Evolutionary conservation across 2,113 vertebrate genomes (phyloP).

Genomic region (Notarius lentiginosus): DNA sequence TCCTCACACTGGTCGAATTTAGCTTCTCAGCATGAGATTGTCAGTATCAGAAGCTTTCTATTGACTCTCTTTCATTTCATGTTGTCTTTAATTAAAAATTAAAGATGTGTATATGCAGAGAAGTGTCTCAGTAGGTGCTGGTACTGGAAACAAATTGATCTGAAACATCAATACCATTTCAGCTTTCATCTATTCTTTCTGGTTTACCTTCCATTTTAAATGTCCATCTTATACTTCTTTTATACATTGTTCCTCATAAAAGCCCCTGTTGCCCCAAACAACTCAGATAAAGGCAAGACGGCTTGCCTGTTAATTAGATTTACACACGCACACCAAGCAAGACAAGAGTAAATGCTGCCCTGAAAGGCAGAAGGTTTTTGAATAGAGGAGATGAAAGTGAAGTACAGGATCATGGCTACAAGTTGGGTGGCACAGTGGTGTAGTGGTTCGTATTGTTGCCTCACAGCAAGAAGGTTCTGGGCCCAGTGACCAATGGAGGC

Average conservation of each 20-base stretch:
- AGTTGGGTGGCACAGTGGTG: too few relatives aligned
- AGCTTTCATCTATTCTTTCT: not conserved
- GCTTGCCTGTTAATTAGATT: slow-evolving; percentile 9
- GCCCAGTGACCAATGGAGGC: too few relatives aligned
- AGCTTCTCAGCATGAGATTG: slow-evolving; percentile 3
- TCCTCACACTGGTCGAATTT: not conserved
- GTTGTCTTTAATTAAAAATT: not conserved
- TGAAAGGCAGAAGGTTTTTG: not conserved
- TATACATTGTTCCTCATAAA: slow-evolving; percentile 7
- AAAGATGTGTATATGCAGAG: not conserved
- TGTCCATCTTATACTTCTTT: not conserved
- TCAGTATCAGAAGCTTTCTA: not conserved
- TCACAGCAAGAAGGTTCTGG: too few relatives aligned
- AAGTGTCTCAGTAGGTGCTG: not conserved
- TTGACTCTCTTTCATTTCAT: not conserved
- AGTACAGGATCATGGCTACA: not conserved
- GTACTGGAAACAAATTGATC: not conserved
- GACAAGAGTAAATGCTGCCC: slow-evolving; percentile 13
- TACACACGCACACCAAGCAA: slow-evolving; percentile 5
- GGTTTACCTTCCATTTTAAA: slow-evolving; percentile 25
- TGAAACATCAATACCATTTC: not conserved
- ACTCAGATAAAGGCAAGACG: not conserved
- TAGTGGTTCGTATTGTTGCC: too few relatives aligned
- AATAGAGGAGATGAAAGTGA: slow-evolving; percentile 1
- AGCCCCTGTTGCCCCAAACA: not conserved